A percentile compares a stretch with the other conserved stretches of the same genome.
Evolutionary conservation across 2,113 vertebrate species (phyloP).

Genomic region (Rhinolophus ferrumequinum): DNA sequence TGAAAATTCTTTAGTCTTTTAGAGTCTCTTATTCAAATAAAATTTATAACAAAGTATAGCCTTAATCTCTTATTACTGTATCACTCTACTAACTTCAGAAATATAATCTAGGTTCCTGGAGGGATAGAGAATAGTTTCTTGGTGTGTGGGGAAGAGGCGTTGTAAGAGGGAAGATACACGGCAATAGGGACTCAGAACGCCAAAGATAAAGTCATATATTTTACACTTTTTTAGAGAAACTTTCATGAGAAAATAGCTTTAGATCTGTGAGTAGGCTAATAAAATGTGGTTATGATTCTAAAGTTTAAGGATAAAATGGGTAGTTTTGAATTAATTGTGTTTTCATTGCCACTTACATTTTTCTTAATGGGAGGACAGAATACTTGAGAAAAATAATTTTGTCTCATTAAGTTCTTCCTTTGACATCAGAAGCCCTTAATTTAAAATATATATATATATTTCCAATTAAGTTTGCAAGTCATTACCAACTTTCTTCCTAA

Average conservation of each 20-base stretch:
- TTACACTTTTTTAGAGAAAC: neutral
- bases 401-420: slow-evolving; percentile 41
- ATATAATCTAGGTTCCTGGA: neutral
- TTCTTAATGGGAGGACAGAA: slow-evolving; percentile 30
- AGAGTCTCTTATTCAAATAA: neutral
- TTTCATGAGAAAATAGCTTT: neutral
- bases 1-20: neutral
- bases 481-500: neutral
- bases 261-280: slow-evolving; percentile 1
- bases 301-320: slow-evolving; percentile 28
- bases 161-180: neutral
- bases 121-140: neutral
- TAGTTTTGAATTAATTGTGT: slow-evolving; percentile 30
- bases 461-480: neutral
- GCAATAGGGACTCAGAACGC: neutral
- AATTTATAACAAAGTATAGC: neutral
- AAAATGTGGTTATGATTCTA: neutral
- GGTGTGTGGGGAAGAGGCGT: accelerated
- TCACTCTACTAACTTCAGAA: neutral
- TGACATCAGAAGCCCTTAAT: slow-evolving; percentile 28
- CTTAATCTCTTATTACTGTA: neutral
- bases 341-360: slow-evolving; percentile 16
- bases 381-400: slow-evolving; percentile 46
- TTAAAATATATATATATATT: neutral
- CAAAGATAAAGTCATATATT: neutral